Evolutionary conservation across 2,797 vertebrate genomes (phyloP), one percentile per base, ranked within the genome.

Genomic region (Nyctalus aviator): DNA sequence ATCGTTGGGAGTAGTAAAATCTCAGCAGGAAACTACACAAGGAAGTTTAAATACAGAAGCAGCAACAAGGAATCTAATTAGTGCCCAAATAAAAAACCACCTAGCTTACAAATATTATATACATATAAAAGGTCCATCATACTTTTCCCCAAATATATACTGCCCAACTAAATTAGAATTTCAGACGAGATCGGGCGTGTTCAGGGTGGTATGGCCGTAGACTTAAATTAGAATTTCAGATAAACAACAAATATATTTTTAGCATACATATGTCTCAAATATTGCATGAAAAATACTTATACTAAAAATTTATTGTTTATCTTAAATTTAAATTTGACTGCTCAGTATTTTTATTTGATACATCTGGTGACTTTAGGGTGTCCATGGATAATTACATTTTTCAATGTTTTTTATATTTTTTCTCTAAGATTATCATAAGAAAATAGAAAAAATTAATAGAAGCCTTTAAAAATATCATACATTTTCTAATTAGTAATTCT

Each of bases 221-320:
- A n/a, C n/a, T n/a, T 84, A 59, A 84, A 46, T 81, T 81, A 81
- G 50, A 85, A 86, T 83, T 92, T 94, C 68, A 89, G 37, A 55
- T 50, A 55, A 92, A 68, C 8, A 53, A 25, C 11, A 55, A 73
- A 55, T 32, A 55, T 55, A 21, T 55, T 55, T 55, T 55, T 55
- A 55, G 21, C 53, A 55, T 55, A 55, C 53, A 55, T 55, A 79
- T 41, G 17, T 77, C 55, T 93, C 64, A 69, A 85, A 76, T 83
- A 69, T 46, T 62, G 20, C 46, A 71, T 23, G 15, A 44, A 10
- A 73, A 44, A n/a, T 69, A 27, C 12, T 87, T 78, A 41, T 12
- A 37, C 53, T 14, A 84, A 88, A 69, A 1, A 62, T 68, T 55
- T 77, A 78, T 44, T 64, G 5, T 73, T 69, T 78, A 78, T 57